These are phyloP conservation scores for Eulacestoma nigropectus DNA, from an alignment of 2,113 vertebrate species.

Conservation along the genomic window DNA sequence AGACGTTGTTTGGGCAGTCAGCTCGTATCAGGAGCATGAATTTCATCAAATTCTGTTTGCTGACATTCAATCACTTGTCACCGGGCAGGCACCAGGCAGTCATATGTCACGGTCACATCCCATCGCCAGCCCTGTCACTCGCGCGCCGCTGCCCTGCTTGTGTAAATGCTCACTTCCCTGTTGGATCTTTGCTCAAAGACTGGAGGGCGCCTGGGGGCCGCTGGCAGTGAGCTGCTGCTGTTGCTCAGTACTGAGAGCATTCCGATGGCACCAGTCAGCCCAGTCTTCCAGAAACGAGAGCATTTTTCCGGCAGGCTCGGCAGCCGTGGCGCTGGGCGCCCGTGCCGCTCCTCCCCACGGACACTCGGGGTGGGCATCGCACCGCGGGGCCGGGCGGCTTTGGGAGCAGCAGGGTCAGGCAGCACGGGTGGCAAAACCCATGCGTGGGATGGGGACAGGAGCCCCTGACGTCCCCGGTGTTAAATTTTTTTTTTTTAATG, in stretches of 20 bases:
- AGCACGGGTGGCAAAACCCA: rapidly evolving
- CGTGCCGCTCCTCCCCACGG: background rate
- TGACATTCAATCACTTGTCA: conserved; percentile 62
- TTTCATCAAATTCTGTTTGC: conserved; percentile 22
- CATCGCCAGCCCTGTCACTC: background rate
- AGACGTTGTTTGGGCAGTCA: conserved; percentile 19
- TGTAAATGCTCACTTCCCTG: background rate
- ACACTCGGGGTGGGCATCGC: rapidly evolving
- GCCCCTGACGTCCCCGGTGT: rapidly evolving
- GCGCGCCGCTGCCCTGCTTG: background rate
- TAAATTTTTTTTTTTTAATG: no score
- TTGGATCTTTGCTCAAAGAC: background rate
- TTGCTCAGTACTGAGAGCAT: rapidly evolving
- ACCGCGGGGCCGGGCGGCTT: rapidly evolving
- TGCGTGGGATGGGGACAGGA: rapidly evolving
- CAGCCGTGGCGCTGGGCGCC: rapidly evolving
- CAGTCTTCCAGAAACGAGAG: background rate
- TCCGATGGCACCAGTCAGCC: background rate
- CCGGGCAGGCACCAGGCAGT: background rate
- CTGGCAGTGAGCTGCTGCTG: background rate
- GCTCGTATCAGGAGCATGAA: conserved; percentile 38
- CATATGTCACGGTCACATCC: background rate
- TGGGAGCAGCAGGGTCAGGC: rapidly evolving
- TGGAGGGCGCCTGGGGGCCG: background rate
- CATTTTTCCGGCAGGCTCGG: background rate